Evolutionary conservation across 1,140 invertebrate genomes (phyloP).

Genomic region (Drosophila novamexicana): DNA sequence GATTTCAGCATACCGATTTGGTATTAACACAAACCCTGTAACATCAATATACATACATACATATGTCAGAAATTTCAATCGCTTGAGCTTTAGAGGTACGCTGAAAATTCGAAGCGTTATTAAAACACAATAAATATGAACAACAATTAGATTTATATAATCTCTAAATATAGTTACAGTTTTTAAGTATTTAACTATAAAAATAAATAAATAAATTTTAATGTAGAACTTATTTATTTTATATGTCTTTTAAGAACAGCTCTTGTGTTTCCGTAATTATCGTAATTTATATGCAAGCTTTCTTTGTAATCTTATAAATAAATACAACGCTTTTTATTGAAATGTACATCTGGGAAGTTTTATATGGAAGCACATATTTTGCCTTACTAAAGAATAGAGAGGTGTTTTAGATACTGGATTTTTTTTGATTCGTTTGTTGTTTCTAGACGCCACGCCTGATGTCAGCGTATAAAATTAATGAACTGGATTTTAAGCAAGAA

Average conservation of each 20-base stretch:
- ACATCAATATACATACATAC: slow-evolving; percentile 29
- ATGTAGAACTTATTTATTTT: slow-evolving; percentile 81
- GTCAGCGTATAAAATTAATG: no score
- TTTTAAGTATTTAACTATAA: slow-evolving; percentile 81
- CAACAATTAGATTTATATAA: slow-evolving; percentile 80
- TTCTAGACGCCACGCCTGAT: no score
- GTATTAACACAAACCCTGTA: slow-evolving; percentile 27
- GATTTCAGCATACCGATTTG: slow-evolving; percentile 50
- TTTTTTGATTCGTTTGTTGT: no score
- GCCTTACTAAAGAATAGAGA: no score
- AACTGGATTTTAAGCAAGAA: no score
- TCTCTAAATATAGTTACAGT: slow-evolving; percentile 79
- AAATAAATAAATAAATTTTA: slow-evolving; percentile 83
- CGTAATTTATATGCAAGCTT: slow-evolving; percentile 80
- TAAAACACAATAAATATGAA: slow-evolving; percentile 68
- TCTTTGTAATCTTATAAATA: slow-evolving; percentile 82
- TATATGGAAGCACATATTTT: no score
- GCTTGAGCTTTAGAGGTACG: slow-evolving; percentile 80
- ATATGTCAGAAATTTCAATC: slow-evolving; percentile 66
- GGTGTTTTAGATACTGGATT: no score
- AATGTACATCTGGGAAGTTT: slow-evolving; percentile 46
- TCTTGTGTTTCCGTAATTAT: slow-evolving; percentile 82
- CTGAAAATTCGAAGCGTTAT: slow-evolving; percentile 46
- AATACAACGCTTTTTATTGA: slow-evolving; percentile 81
- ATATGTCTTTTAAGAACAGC: slow-evolving; percentile 82